phyloP scores from a whole-genome alignment of 2,113 vertebrate species.

The Psophia crepitans region DNA sequence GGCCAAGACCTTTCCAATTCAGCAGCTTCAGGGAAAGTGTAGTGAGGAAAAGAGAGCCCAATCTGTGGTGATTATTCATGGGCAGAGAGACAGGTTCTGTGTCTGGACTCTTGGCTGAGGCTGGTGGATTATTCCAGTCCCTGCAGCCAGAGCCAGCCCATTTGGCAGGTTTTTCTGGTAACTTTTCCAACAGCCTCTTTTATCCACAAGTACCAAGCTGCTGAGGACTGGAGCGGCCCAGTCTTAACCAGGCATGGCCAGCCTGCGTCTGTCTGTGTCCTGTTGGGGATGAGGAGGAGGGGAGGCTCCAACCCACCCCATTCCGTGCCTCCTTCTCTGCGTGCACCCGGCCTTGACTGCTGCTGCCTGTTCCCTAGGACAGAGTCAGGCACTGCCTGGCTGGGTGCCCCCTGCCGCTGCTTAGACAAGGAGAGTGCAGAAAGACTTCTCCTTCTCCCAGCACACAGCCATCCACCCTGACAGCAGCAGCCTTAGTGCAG shows the following conservation, averaged over 20 bases:
- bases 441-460: background rate
- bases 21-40: background rate
- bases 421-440: background rate
- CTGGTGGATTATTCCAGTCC: background rate
- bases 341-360: background rate
- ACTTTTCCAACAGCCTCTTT: background rate
- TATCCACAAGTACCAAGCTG: background rate
- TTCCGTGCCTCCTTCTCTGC: rapidly evolving
- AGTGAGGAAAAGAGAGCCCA: background rate
- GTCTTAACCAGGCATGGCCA: background rate
- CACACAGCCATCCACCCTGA: background rate
- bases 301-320: rapidly evolving
- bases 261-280: background rate
- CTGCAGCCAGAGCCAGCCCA: background rate
- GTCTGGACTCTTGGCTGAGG: background rate
- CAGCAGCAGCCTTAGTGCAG: background rate
- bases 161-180: background rate
- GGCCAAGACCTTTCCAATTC: background rate
- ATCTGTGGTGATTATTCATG: background rate
- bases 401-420: background rate
- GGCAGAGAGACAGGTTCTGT: background rate
- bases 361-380: background rate
- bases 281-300: background rate
- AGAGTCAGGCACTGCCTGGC: background rate
- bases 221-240: background rate